These are phyloP conservation scores for Sylvilagus bachmani DNA, from an alignment of 2,113 vertebrate genomes.

Conservation along the genomic window DNA sequence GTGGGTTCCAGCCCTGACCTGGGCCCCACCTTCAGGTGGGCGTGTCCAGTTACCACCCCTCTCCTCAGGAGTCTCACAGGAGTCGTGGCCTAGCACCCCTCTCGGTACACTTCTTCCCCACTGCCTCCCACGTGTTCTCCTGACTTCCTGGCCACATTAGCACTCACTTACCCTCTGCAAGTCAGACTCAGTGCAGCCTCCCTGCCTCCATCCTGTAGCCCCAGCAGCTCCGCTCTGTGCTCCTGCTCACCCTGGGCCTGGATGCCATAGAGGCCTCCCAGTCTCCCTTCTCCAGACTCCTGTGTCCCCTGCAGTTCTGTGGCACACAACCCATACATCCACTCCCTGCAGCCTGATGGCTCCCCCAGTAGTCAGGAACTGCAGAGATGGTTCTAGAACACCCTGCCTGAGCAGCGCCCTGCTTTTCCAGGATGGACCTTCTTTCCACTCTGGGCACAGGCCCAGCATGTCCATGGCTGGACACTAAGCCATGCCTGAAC, in stretches of 20 bases:
- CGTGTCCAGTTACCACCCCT: not conserved
- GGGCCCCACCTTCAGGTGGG: not conserved
- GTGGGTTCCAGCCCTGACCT: not conserved
- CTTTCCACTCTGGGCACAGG: not conserved
- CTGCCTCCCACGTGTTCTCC: not conserved
- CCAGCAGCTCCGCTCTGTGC: not conserved
- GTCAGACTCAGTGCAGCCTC: not conserved
- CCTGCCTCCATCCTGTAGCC: too few species aligned
- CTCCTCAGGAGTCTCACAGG: not conserved
- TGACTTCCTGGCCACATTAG: not conserved
- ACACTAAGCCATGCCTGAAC: not conserved
- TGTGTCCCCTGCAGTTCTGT: not conserved
- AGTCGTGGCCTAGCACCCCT: too few species aligned
- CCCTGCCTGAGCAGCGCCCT: not conserved
- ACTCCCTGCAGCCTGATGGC: not conserved
- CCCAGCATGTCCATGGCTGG: fast-evolving
- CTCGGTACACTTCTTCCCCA: not conserved
- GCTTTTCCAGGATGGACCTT: not conserved
- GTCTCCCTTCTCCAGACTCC: not conserved
- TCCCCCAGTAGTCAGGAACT: not conserved
- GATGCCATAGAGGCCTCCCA: not conserved
- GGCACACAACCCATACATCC: too few species aligned
- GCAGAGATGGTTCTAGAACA: not conserved
- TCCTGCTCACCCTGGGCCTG: not conserved
- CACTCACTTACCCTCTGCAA: not conserved